Evolutionary conservation across 2,888 invertebrate genomes (phyloP).

Genomic region (Azorinus chamasolen): DNA sequence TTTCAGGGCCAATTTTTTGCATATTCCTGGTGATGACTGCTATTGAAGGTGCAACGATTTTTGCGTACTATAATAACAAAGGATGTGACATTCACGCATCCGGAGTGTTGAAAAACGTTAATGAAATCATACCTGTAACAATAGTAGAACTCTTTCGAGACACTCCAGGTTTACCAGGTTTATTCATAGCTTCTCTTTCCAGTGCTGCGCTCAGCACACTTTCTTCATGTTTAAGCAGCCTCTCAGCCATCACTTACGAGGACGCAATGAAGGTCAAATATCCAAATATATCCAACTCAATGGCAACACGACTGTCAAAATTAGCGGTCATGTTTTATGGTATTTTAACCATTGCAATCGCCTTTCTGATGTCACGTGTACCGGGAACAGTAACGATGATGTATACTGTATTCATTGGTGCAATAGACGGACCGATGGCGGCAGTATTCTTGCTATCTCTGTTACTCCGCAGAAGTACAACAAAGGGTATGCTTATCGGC

Average conservation of each 20-base stretch:
- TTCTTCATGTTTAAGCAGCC: constrained; percentile 35
- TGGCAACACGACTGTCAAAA: constrained; percentile 25
- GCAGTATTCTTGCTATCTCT: constrained; percentile 34
- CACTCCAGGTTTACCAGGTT: constrained; percentile 32
- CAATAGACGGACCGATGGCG: constrained; percentile 36
- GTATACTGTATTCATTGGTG: constrained; percentile 30
- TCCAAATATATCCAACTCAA: constrained; percentile 17
- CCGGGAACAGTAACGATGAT: constrained; percentile 22
- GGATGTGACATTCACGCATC: constrained; percentile 27
- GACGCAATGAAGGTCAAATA: constrained; percentile 34
- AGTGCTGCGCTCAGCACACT: constrained; percentile 38
- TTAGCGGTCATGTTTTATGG: constrained; percentile 26
- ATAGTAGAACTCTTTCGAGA: constrained; percentile 28
- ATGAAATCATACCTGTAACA: constrained; percentile 34
- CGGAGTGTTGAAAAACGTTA: constrained; percentile 29
- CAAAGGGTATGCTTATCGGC: constrained; percentile 28
- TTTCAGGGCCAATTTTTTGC: constrained; percentile 30
- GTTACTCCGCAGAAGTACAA: constrained; percentile 16
- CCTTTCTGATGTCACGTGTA: constrained; percentile 14
- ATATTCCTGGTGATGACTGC: constrained; percentile 17
- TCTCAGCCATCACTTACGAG: constrained; percentile 37
- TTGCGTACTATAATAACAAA: constrained; percentile 28
- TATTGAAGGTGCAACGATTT: constrained; percentile 31
- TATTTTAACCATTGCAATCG: constrained; percentile 14
- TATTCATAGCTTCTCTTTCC: constrained; percentile 42